Conservation (phyloP, 1,140 invertebrate genomes). For the Protaetia brevitarsis region DNA sequence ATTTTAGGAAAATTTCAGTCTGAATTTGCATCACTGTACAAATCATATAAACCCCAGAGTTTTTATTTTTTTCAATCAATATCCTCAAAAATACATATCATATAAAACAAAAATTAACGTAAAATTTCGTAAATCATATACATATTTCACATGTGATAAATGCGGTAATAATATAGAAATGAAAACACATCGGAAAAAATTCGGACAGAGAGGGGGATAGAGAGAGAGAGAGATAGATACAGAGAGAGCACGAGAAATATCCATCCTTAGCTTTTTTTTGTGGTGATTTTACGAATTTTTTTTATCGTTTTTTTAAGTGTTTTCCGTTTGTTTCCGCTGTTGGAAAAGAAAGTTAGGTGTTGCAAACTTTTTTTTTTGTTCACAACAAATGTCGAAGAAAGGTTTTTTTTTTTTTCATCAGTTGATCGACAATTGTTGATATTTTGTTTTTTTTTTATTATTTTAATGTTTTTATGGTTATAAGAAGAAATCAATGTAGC, state of each 20-base stretch:
- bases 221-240: background rate
- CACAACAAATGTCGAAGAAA: constrained; percentile 36
- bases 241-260: background rate
- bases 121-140: constrained; percentile 7
- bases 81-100: background rate
- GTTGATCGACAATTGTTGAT: constrained; percentile 35
- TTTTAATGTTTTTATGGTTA: constrained; percentile 40
- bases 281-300: constrained; percentile 45
- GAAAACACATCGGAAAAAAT: constrained; percentile 25
- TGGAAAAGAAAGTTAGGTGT: constrained; percentile 42
- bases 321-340: constrained; percentile 30
- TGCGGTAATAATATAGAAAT: background rate
- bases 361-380: constrained; percentile 44
- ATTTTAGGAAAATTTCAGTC: background rate
- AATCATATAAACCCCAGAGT: background rate
- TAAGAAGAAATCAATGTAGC: constrained; percentile 45
- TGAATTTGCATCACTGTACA: background rate
- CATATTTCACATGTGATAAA: background rate
- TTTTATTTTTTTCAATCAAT: background rate
- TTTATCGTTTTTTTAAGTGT: constrained; percentile 39
- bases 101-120: background rate
- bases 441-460: constrained; percentile 42
- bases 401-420: no score
- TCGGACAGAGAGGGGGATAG: constrained; percentile 37
- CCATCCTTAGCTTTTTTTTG: constrained; percentile 31